Percentiles rank a stretch among this genome's conserved stretches.
These are phyloP conservation scores for Pollenia griseotomentosa DNA, from an alignment of 2,888 invertebrate genomes.

Conservation along the genomic window DNA sequence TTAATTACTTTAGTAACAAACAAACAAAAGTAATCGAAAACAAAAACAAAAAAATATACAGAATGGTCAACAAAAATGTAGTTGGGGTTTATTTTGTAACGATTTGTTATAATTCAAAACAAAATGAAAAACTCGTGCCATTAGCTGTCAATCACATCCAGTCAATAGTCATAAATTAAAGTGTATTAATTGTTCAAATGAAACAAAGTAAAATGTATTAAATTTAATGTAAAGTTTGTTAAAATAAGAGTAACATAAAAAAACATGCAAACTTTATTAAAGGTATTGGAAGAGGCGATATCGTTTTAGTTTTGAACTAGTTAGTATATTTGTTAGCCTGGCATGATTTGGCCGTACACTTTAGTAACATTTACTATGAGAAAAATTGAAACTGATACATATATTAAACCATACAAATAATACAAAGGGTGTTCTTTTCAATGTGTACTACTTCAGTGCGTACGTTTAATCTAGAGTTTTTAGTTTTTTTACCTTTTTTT, in stretches of 20 bases:
- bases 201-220: constrained; percentile 2
- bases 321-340: background rate
- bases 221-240: background rate
- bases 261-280: constrained; percentile 5
- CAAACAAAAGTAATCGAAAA: background rate
- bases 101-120: constrained; percentile 64
- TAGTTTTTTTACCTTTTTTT: no score
- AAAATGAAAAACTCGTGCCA: constrained; percentile 69
- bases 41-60: background rate
- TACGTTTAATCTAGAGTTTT: no score
- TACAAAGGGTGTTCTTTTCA: no score
- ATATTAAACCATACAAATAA: no score
- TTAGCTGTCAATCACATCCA: constrained; percentile 67
- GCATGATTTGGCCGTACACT: background rate
- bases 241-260: background rate
- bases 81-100: constrained; percentile 52
- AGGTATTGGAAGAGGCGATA: constrained; percentile 26
- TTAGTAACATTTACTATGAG: no score
- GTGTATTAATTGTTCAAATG: constrained; percentile 30
- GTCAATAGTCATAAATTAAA: constrained; percentile 49
- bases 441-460: no score
- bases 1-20: constrained; percentile 56
- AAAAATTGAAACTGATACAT: no score
- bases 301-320: background rate
- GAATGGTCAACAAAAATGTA: constrained; percentile 37